These are phyloP conservation scores for Oryzaephilus surinamensis DNA, from an alignment of 1,140 invertebrate species.

Conservation along the genomic window DNA sequence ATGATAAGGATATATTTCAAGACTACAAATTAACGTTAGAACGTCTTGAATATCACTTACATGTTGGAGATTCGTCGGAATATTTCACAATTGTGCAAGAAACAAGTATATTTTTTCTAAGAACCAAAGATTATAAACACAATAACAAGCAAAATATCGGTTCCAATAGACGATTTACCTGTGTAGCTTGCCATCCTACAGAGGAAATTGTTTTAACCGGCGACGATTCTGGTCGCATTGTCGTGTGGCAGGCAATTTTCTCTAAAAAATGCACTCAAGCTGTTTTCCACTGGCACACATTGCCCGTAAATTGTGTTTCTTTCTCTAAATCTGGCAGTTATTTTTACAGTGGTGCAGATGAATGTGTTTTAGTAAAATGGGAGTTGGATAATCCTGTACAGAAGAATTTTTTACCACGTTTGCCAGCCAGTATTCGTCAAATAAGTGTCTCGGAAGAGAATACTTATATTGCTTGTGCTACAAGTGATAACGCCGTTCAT, in stretches of 20 bases:
- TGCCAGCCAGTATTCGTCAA: slow-evolving; percentile 57
- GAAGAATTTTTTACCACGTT: slow-evolving; percentile 59
- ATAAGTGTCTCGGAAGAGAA: slow-evolving; percentile 57
- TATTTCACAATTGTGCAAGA: background rate
- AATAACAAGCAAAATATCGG: slow-evolving; percentile 35
- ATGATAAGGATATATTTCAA: slow-evolving; percentile 1
- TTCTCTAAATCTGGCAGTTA: slow-evolving; percentile 57
- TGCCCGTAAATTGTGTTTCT: slow-evolving; percentile 55
- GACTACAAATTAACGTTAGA: background rate
- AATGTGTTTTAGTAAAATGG: slow-evolving; percentile 77
- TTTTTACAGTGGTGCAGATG: slow-evolving; percentile 66
- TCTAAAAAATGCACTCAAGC: slow-evolving; percentile 34
- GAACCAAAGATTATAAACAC: too few species aligned
- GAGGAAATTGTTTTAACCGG: slow-evolving; percentile 60
- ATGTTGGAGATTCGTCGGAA: background rate
- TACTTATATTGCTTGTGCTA: slow-evolving; percentile 52
- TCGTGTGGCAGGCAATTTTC: slow-evolving; percentile 52
- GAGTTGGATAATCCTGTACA: slow-evolving; percentile 41
- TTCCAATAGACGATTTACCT: slow-evolving; percentile 47
- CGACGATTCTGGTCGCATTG: slow-evolving; percentile 53
- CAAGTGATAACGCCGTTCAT: slow-evolving; percentile 64
- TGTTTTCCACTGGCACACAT: slow-evolving; percentile 70
- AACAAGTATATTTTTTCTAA: slow-evolving; percentile 22
- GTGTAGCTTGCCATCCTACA: slow-evolving; percentile 56
- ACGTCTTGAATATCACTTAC: background rate